Conservation (phyloP, 2,888 invertebrate genomes). For the Selenia dentaria region DNA sequence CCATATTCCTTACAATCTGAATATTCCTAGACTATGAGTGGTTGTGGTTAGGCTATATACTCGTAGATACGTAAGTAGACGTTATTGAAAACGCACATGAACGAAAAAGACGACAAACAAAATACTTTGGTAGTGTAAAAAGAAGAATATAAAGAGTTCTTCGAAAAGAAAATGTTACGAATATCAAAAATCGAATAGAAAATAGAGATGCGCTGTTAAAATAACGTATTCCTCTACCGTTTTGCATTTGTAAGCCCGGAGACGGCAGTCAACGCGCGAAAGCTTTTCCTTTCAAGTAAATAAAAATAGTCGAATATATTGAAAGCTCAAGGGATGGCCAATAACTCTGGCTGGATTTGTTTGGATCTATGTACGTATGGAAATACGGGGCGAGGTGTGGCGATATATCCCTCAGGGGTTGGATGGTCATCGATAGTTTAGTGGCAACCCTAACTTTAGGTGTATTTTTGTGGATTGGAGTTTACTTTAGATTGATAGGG, state of each 20-base stretch:
- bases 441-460: constrained; percentile 40
- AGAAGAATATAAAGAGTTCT: no score
- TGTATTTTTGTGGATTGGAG: constrained; percentile 18
- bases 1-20: no score
- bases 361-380: constrained; percentile 70
- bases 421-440: constrained; percentile 52
- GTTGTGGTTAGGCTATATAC: no score
- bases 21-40: no score
- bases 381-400: constrained; percentile 57
- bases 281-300: constrained; percentile 66
- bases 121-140: no score
- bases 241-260: constrained; percentile 53
- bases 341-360: constrained; percentile 73
- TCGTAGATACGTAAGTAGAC: no score
- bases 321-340: constrained; percentile 74
- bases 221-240: constrained; percentile 67
- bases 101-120: no score
- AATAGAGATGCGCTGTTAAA: constrained; percentile 47
- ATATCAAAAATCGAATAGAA: constrained; percentile 29
- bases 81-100: no score
- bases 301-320: constrained; percentile 78
- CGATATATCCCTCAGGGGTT: constrained; percentile 43
- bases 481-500: constrained; percentile 18
- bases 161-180: background rate
- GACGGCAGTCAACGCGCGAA: constrained; percentile 53